These are phyloP conservation scores for Ischnus inquisitorius DNA, from an alignment of 2,888 invertebrate species.

Conservation along the genomic window DNA sequence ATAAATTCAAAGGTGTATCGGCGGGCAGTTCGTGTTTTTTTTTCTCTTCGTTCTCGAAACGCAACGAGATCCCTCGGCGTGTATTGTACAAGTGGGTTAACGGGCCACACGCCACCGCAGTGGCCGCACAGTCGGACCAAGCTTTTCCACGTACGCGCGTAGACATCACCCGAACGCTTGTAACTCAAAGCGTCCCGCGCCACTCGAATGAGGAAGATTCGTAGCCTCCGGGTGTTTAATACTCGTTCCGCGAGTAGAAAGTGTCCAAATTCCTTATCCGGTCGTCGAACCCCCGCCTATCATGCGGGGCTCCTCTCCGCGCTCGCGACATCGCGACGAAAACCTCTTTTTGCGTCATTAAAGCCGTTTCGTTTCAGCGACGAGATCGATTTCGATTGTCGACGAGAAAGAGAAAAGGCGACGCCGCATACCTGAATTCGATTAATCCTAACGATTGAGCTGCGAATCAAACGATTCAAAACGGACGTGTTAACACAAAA, in stretches of 20 bases:
- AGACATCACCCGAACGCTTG: conserved; percentile 9
- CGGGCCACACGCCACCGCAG: conserved; percentile 74
- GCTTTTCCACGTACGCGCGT: conserved; percentile 39
- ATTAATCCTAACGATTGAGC: not conserved
- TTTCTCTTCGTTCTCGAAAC: conserved; percentile 47
- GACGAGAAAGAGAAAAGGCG: conserved; percentile 66
- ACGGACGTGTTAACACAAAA: conserved; percentile 14
- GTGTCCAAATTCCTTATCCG: conserved; percentile 80
- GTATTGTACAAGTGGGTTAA: conserved; percentile 77
- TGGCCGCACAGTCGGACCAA: conserved; percentile 10
- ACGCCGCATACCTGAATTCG: not conserved
- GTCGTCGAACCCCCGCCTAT: conserved; percentile 62
- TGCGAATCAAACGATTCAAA: not conserved
- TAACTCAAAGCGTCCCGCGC: conserved; percentile 21
- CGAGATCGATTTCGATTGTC: conserved; percentile 65
- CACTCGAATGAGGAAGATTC: conserved; percentile 56
- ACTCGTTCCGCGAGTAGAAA: conserved; percentile 78
- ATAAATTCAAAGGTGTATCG: conserved; percentile 45
- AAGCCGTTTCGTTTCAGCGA: conserved; percentile 29
- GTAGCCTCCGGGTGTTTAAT: conserved; percentile 45
- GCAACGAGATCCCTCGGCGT: conserved; percentile 41
- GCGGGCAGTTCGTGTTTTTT: conserved; percentile 13
- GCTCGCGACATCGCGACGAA: conserved; percentile 45
- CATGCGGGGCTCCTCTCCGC: conserved; percentile 32
- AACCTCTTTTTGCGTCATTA: conserved; percentile 46